Evolutionary conservation across 2,113 vertebrate genomes (phyloP).

Genomic region (Gymnorhina tibicen): DNA sequence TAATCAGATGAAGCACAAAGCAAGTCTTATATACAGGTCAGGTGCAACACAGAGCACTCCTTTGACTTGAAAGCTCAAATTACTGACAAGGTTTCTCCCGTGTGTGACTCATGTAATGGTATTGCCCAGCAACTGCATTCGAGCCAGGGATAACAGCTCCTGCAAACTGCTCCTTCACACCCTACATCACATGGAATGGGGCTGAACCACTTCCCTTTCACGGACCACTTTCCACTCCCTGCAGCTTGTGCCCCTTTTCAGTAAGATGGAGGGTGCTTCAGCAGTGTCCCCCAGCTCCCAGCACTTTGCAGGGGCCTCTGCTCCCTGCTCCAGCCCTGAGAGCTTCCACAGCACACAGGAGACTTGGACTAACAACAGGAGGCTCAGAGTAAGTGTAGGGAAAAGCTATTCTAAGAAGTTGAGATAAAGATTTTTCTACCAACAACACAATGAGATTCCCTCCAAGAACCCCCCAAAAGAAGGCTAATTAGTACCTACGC

Average conservation of each 20-base stretch:
- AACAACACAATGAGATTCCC: background rate
- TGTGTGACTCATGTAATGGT: fast-evolving
- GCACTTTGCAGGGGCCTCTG: background rate
- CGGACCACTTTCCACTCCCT: background rate
- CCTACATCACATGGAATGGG: fast-evolving
- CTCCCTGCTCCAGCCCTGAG: background rate
- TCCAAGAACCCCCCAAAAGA: background rate
- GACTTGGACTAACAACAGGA: background rate
- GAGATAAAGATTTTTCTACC: background rate
- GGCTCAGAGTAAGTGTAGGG: background rate
- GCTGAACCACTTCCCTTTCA: background rate
- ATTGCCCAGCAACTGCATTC: fast-evolving
- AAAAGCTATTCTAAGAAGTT: background rate
- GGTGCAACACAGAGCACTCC: background rate
- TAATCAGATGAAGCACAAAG: background rate
- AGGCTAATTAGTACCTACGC: background rate
- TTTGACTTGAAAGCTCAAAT: background rate
- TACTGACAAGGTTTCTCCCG: too few relatives aligned
- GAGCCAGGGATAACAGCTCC: background rate
- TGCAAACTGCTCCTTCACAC: background rate
- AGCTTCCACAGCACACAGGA: background rate
- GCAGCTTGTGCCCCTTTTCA: background rate
- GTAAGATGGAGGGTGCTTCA: fast-evolving
- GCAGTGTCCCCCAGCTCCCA: fast-evolving
- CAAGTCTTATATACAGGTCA: background rate